phyloP scores from a whole-genome alignment of 2,113 vertebrate genomes.

The Mus spicilegus region DNA sequence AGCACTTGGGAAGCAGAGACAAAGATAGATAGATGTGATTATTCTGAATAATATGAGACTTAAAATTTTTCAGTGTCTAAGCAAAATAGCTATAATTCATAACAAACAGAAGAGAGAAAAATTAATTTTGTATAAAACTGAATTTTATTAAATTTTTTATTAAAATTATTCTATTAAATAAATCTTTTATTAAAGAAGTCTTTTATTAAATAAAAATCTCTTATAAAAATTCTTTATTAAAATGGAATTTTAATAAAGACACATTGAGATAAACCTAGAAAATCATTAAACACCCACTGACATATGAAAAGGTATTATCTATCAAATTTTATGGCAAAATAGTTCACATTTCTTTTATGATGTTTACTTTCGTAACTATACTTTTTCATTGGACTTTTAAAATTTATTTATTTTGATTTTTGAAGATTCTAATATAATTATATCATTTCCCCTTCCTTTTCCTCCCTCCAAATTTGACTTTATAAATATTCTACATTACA shows the following conservation, averaged over 20 bases:
- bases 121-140: conserved; percentile 90
- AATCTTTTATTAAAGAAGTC: too few relatives aligned
- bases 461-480: not conserved
- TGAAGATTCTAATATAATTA: not conserved
- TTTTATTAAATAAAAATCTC: conserved; percentile 51
- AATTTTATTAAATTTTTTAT: conserved; percentile 82
- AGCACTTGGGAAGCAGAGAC: not conserved
- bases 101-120: conserved; percentile 59
- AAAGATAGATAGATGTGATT: not conserved
- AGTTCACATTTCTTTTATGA: conserved; percentile 85
- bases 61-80: conserved; percentile 32
- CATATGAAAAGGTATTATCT: conserved; percentile 85
- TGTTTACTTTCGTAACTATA: conserved; percentile 82
- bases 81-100: conserved; percentile 50
- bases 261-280: conserved; percentile 89
- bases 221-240: conserved; percentile 70
- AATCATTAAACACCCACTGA: conserved; percentile 88
- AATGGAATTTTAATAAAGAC: conserved; percentile 96
- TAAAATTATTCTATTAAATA: too few relatives aligned
- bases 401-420: not conserved
- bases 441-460: not conserved
- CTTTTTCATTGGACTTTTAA: conserved; percentile 74
- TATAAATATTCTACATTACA: not conserved
- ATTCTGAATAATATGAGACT: not conserved
- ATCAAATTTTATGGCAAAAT: conserved; percentile 89